These are phyloP conservation scores for Fissipunctia ypsillon DNA, from an alignment of 2,888 invertebrate species.

Conservation along the genomic window DNA sequence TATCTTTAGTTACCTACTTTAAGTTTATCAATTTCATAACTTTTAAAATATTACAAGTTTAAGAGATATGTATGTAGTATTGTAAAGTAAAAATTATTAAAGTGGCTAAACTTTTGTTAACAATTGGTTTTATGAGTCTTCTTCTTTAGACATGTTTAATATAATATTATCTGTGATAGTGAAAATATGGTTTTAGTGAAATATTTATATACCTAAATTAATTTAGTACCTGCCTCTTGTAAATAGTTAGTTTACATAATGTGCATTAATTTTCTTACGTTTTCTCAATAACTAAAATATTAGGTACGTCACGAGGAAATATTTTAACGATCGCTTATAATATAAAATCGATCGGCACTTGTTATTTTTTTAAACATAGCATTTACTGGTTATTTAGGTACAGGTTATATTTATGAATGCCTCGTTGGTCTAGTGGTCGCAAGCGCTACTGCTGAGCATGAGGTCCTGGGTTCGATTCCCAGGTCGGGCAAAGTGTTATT, in stretches of 20 bases:
- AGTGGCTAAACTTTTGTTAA: background rate
- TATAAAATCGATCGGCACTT: background rate
- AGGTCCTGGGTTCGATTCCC: no score
- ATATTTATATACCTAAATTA: background rate
- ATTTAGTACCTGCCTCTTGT: background rate
- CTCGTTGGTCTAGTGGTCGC: no score
- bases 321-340: no score
- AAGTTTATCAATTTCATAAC: conserved; percentile 18
- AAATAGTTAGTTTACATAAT: background rate
- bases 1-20: background rate
- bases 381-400: background rate
- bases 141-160: background rate
- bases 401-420: no score
- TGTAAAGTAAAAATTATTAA: background rate
- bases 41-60: conserved; percentile 4
- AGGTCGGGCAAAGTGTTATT: no score
- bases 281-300: background rate
- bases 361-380: background rate
- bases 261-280: background rate
- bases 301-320: no score
- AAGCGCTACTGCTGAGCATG: no score
- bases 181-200: background rate
- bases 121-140: background rate
- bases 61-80: background rate
- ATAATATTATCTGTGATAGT: background rate